Evolutionary conservation across 1,140 invertebrate species (phyloP), one percentile per base, ranked within the genome.

Genomic region (Battus philenor): DNA sequence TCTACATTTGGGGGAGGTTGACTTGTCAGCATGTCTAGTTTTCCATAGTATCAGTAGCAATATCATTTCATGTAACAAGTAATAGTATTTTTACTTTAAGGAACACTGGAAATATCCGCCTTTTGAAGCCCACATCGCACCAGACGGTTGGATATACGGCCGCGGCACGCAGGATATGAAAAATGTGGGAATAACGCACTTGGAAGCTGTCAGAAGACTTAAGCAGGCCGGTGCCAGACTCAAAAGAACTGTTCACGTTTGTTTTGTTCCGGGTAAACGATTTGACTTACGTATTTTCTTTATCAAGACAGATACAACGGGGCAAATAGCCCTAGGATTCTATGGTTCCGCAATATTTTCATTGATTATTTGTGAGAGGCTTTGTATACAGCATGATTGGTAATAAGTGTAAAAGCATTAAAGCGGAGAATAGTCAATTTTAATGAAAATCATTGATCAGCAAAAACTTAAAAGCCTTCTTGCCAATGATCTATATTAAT

Each of bases 141-240:
- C 90, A 7, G 86, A 93, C 48, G 94, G 93, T 2, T 89, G 93
- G 50, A 95, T 96, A 46, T 95, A 90, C 81, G 94, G 90, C 1
- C 85, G 94, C 36, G 94, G 94, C 24, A 82, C 91, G 6, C 93
- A 94, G 61, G 93, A 95, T 66, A 94, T 95, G 93, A 94, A 95
- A 76, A 90, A 89, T 68, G 89, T 93, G 20, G 91, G 90, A 1
- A 92, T 93, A 54, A 90, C 93, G 81, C 93, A 95, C 68, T 56
- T 95, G 4, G 94, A 95, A 78, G 91, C 93, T 7, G 84, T 95
- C 1, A 76, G 92, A 31, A 83, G 84, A 30, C 68, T 95, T 2
- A 92, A 91, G 62, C 53, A 77, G 1, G 69, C 88, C 38, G 90
- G 90, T 15, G 62, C 83, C 1, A 70, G 59, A 32, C 71, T 89